Evolutionary conservation across 2,797 vertebrate genomes (phyloP), one percentile per base, ranked within the genome.

Genomic region (Urosaurus nigricauda): DNA sequence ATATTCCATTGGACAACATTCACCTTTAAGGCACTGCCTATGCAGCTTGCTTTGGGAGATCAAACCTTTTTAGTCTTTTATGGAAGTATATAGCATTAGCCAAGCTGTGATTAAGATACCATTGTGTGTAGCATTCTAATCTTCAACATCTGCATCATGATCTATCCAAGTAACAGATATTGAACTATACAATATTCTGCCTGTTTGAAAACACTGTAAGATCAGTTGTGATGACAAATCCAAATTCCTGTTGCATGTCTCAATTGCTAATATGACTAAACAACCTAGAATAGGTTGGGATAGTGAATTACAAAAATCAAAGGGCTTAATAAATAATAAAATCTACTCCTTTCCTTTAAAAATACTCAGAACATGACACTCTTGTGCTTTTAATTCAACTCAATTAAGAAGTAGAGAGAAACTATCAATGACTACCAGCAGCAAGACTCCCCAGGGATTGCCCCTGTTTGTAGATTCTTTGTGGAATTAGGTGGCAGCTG

Each of bases 401-500:
- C 71, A 37, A 32, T 85, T 79, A 79, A 92, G 95, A 80, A 92
- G 74, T 95, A 92, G 94, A 93, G 90, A 86, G 91, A 63, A 81
- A 24, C 88, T 2, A 85, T 89, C 77, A 93, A 68, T 37, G 90
- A 60, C 90, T 88, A 93, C 84, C 70, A 86, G 83, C 83, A 86
- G 58, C 47, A 84, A 88, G 88, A 56, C 58, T 84, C 82, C 51
- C 63, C 58, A 86, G n/a, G 88, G 92, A 90, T 90, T 83, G 88
- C 75, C 92, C 88, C 86, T 91, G 80, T 91, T 94, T 93, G 83
- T 85, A 91, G 87, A 89, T 93, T 24, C 68, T 89, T 93, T 83
- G 91, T 80, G 56, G 70, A 93, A 88, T 92, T 93, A 90, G 92
- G 93, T 81, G 93, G 90, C 92, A 94, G 93, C 85, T 94, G 83